Conservation (phyloP, 2,797 vertebrate species). For the Squalus acanthias region DNA sequence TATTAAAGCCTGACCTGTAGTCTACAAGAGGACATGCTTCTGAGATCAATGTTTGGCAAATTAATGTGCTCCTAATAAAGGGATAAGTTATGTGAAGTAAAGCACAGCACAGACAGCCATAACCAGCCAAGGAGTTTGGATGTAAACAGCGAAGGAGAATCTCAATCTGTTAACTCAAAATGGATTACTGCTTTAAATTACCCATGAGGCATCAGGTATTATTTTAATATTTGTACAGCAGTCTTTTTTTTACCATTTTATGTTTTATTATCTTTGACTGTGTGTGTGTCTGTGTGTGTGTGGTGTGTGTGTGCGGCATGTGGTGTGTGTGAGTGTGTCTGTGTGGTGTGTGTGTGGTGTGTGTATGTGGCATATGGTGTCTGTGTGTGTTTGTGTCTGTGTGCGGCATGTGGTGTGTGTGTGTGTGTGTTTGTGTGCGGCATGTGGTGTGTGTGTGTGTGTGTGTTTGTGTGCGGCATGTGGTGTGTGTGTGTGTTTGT, state of each 20-base stretch:
- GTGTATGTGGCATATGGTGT: too few species aligned
- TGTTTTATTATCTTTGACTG: background rate
- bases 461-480: too few species aligned
- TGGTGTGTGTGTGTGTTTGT: too few species aligned
- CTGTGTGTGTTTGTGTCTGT: too few species aligned
- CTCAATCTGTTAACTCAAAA: background rate
- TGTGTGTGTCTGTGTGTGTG: background rate
- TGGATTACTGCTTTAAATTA: background rate
- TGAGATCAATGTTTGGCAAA: background rate
- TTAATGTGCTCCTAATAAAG: background rate
- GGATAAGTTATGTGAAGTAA: background rate
- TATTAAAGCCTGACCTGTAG: background rate
- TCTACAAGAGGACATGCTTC: background rate
- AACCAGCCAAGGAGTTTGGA: background rate
- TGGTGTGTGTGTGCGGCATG: background rate
- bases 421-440: too few species aligned
- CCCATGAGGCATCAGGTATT: too few species aligned
- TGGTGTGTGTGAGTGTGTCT: background rate
- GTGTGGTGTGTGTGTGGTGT: background rate
- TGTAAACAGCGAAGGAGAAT: background rate
- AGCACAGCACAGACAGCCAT: background rate
- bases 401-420: too few species aligned
- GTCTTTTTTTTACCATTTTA: background rate
- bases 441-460: too few species aligned
- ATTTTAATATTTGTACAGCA: background rate